phyloP scores from a whole-genome alignment of 2,113 vertebrate genomes.

The Marcusenius ussheri region DNA sequence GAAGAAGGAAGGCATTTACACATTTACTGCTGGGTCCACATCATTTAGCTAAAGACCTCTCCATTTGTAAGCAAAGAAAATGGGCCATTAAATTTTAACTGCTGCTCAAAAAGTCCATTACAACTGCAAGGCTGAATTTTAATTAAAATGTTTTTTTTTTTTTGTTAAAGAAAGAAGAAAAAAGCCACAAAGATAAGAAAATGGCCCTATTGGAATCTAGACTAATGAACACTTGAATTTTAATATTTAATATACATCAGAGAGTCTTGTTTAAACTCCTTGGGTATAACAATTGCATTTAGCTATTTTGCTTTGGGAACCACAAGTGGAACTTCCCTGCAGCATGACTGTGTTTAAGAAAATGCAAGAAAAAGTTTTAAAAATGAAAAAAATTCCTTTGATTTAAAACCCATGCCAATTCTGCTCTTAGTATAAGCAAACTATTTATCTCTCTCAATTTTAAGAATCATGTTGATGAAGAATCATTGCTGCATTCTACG shows the following conservation, averaged over 20 bases:
- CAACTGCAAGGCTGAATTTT: slow-evolving; percentile 25
- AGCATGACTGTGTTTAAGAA: neutral
- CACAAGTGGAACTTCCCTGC: neutral
- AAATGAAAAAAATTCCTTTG: neutral
- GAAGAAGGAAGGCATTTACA: slow-evolving; percentile 16
- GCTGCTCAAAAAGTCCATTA: slow-evolving; percentile 22
- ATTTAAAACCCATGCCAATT: neutral
- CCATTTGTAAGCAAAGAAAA: slow-evolving; percentile 33
- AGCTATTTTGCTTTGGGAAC: neutral
- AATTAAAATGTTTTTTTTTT: slow-evolving; percentile 22
- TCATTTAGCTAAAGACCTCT: slow-evolving; percentile 31
- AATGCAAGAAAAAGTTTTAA: neutral
- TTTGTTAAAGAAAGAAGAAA: neutral
- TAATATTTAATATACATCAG: slow-evolving; percentile 14
- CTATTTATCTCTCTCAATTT: neutral
- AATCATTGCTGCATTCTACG: neutral
- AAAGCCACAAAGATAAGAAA: slow-evolving; percentile 19
- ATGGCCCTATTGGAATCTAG: slow-evolving; percentile 17
- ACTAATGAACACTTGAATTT: slow-evolving; percentile 20
- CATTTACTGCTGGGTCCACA: slow-evolving; percentile 25
- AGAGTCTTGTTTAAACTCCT: neutral
- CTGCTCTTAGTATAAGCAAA: neutral
- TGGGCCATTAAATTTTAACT: slow-evolving; percentile 31
- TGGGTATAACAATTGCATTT: slow-evolving; percentile 6
- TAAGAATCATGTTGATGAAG: neutral